phyloP scores from a whole-genome alignment of 2,888 invertebrate genomes.

The Resseliella maxima region DNA sequence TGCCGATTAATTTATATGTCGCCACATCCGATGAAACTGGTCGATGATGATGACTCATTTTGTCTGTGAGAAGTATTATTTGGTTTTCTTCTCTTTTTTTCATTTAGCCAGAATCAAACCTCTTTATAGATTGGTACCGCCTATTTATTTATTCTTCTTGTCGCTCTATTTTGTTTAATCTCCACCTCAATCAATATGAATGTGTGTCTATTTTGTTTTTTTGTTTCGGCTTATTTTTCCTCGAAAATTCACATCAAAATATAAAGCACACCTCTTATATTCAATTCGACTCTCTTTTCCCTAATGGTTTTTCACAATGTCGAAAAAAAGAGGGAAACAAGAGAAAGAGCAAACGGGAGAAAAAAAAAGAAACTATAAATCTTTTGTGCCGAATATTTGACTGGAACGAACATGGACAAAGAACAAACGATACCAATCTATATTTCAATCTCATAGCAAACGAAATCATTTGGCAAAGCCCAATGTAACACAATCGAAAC shows the following conservation, averaged over 20 bases:
- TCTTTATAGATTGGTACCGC: not conserved
- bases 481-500: not conserved
- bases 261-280: constrained; percentile 31
- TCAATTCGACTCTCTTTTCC: not conserved
- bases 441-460: constrained; percentile 1
- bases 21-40: not conserved
- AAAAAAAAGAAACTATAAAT: constrained; percentile 40
- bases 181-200: constrained; percentile 3
- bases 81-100: not conserved
- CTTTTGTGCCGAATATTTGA: constrained; percentile 39
- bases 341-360: not conserved
- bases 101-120: not conserved
- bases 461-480: constrained; percentile 39
- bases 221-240: not conserved
- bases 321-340: not conserved
- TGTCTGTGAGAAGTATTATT: not conserved
- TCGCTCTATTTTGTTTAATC: not conserved
- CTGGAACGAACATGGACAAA: not conserved
- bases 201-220: not conserved
- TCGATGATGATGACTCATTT: constrained; percentile 10
- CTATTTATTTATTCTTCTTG: constrained; percentile 6
- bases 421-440: constrained; percentile 21
- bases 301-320: not conserved
- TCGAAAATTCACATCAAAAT: not conserved
- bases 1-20: not conserved